A percentile compares a stretch with the other conserved stretches of the same genome.
These are phyloP conservation scores for Acleris emargana DNA, from an alignment of 2,888 invertebrate genomes.

Conservation along the genomic window DNA sequence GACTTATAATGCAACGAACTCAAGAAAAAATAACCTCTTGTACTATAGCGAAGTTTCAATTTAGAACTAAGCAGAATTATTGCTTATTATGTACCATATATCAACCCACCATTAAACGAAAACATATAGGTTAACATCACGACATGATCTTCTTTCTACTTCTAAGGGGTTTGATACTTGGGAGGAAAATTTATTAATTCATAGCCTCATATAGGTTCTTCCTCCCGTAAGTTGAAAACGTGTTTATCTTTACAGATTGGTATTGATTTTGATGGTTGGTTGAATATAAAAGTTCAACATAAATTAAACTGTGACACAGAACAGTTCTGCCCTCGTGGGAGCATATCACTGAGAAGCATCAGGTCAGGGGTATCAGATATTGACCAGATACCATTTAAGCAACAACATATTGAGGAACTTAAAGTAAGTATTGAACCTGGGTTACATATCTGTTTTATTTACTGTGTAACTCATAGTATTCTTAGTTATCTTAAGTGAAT, in stretches of 20 bases:
- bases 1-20: not conserved
- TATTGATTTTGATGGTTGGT: conserved; percentile 89
- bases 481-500: no score
- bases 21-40: no score
- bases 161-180: no score
- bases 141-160: not conserved
- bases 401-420: conserved; percentile 81
- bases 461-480: no score
- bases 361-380: conserved; percentile 85
- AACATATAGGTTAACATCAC: no score
- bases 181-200: not conserved
- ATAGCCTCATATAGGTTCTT: not conserved
- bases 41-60: no score
- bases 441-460: no score
- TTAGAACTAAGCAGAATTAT: no score
- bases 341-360: conserved; percentile 88
- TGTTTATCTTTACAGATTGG: conserved; percentile 54
- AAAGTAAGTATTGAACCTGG: conserved; percentile 65
- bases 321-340: conserved; percentile 86
- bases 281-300: conserved; percentile 88
- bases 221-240: not conserved
- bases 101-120: no score
- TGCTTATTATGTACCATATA: no score
- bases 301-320: conserved; percentile 82
- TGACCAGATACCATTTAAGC: conserved; percentile 84